These are phyloP conservation scores for Tamandua tetradactyla DNA, from an alignment of 2,797 vertebrate species.

Conservation along the genomic window DNA sequence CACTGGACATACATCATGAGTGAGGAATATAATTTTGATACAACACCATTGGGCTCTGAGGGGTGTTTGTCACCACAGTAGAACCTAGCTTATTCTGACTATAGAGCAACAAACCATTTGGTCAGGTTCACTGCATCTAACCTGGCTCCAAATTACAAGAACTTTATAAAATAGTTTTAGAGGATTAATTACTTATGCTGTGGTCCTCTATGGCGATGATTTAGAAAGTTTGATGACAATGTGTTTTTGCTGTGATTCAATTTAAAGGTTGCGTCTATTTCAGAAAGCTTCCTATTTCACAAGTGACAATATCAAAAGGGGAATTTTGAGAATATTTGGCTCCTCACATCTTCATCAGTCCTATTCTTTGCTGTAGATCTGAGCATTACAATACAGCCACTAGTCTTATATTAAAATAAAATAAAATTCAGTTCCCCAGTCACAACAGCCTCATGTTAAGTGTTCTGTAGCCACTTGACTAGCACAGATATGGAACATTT, in stretches of 20 bases:
- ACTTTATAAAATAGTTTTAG: background rate
- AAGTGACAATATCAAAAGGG: background rate
- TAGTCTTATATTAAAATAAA: background rate
- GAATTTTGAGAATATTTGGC: background rate
- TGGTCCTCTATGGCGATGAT: background rate
- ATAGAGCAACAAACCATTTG: background rate
- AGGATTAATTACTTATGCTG: background rate
- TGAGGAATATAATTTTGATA: background rate
- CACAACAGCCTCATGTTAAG: background rate
- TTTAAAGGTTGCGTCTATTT: background rate
- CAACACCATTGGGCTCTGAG: background rate
- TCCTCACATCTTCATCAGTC: background rate
- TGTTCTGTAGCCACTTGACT: background rate
- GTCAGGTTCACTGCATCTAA: background rate
- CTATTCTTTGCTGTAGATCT: background rate
- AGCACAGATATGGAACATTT: background rate
- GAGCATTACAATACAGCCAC: background rate
- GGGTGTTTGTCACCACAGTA: background rate
- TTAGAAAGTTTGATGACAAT: background rate
- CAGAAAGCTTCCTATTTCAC: background rate
- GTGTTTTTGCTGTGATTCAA: background rate
- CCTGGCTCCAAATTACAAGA: background rate
- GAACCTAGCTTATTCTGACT: background rate
- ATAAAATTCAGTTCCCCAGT: background rate
- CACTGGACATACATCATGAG: background rate